A percentile compares a stretch with the other conserved stretches of the same genome.
Conservation (phyloP, 2,797 vertebrate genomes). For the Notolabrus celidotus region DNA sequence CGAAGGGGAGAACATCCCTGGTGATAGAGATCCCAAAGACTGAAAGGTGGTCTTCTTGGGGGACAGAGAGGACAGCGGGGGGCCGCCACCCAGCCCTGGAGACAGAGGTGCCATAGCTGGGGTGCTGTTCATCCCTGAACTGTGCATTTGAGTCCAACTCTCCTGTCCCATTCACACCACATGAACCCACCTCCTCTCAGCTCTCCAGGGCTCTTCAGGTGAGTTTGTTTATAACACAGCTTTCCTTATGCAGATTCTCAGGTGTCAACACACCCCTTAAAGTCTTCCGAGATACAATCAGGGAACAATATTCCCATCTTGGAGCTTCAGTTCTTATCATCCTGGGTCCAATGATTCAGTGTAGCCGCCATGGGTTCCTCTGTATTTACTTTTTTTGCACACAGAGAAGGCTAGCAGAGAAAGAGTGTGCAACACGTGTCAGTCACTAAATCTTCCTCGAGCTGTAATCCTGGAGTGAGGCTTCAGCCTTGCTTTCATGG, state of each 20-base stretch:
- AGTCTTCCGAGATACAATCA: conserved; percentile 22
- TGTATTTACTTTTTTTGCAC: conserved; percentile 22
- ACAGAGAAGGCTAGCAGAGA: conserved; percentile 35
- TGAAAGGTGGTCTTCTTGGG: conserved; percentile 69
- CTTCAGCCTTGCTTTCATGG: conserved; percentile 74
- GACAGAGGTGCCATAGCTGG: conserved; percentile 75
- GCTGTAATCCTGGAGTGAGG: conserved; percentile 88
- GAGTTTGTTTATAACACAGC: conserved; percentile 12
- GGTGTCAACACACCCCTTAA: conserved; percentile 28
- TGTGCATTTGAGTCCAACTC: conserved; percentile 60
- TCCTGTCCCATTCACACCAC: conserved; percentile 66
- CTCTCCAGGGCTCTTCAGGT: conserved; percentile 26
- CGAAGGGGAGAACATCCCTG: conserved; percentile 63
- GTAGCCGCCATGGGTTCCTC: conserved; percentile 9
- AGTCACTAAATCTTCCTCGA: conserved; percentile 88
- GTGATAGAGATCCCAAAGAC: conserved; percentile 66
- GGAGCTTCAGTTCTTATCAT: conserved; percentile 33
- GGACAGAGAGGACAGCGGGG: conserved; percentile 45
- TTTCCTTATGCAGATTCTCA: conserved; percentile 22
- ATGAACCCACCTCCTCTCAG: conserved; percentile 41
- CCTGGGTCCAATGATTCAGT: conserved; percentile 26
- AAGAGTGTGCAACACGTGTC: conserved; percentile 77
- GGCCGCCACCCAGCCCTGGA: conserved; percentile 62
- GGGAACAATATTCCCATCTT: conserved; percentile 30
- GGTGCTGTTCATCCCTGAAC: conserved; percentile 75